Conservation (phyloP, 2,113 vertebrate species). For the Plecotus auritus region DNA sequence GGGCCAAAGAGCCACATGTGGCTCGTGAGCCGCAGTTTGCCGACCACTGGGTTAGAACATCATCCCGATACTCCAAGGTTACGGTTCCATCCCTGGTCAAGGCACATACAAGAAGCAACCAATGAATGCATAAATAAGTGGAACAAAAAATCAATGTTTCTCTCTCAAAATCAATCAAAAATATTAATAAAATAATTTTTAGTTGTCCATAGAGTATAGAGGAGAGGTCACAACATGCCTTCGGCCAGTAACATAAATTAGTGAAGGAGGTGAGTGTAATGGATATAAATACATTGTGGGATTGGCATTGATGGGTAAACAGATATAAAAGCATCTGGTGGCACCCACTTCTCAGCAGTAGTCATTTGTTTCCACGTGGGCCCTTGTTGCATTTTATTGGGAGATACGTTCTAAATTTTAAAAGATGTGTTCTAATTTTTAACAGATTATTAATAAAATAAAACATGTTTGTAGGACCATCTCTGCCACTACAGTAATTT, state of each 20-base stretch:
- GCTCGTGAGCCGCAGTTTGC: no score
- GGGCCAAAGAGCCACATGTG: no score
- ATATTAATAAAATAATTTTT: background rate
- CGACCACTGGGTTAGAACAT: background rate
- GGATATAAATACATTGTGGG: background rate
- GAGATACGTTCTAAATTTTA: background rate
- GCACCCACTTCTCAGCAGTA: background rate
- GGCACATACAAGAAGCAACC: background rate
- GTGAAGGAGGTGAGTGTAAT: background rate
- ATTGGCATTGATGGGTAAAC: background rate
- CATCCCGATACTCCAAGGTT: background rate
- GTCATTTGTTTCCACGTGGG: background rate
- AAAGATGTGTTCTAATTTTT: background rate
- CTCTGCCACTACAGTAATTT: background rate
- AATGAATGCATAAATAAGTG: background rate
- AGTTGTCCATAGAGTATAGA: background rate
- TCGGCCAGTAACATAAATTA: background rate
- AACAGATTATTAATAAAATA: background rate
- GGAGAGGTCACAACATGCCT: background rate
- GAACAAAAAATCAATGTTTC: background rate
- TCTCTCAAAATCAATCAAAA: background rate
- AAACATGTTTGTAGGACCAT: background rate
- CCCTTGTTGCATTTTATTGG: background rate
- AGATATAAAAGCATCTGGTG: background rate
- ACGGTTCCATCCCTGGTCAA: background rate